A percentile compares a stretch with the other conserved stretches of the same genome.
phyloP scores from a whole-genome alignment of 2,888 invertebrate genomes.

The Hyppa rectilinea region DNA sequence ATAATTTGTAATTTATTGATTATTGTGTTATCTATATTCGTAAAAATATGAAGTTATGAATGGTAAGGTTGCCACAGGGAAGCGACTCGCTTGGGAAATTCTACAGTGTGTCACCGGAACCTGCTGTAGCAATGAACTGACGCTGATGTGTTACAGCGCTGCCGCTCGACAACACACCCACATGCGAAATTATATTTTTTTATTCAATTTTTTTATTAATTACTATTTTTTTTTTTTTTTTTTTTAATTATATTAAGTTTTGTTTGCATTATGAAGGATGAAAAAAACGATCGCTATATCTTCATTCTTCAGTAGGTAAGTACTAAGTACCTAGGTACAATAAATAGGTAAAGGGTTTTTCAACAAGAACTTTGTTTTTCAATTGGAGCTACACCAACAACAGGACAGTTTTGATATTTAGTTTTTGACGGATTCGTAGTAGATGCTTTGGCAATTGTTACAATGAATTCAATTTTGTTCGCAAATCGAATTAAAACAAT shows the following conservation, averaged over 20 bases:
- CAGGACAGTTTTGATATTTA: no score
- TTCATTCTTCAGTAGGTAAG: neutral
- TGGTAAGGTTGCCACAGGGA: neutral
- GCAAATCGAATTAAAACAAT: no score
- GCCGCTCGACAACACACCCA: neutral
- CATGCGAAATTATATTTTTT: neutral
- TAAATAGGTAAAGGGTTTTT: no score
- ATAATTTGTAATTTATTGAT: conserved; percentile 7
- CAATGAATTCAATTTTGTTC: no score
- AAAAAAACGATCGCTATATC: neutral
- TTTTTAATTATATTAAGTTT: no score
- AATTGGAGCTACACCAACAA: no score
- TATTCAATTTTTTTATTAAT: no score
- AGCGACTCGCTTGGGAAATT: neutral
- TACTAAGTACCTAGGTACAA: no score
- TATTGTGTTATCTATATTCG: conserved; percentile 13
- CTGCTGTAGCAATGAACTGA: neutral
- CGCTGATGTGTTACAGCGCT: neutral
- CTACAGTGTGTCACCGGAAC: neutral
- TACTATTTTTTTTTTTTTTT: no score
- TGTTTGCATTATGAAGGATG: neutral
- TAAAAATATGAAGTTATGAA: neutral
- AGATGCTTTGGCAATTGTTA: no score
- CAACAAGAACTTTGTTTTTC: no score
- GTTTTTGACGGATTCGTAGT: no score